phyloP scores from a whole-genome alignment of 2,888 invertebrate genomes.

The Tetanocera ferruginea region DNA sequence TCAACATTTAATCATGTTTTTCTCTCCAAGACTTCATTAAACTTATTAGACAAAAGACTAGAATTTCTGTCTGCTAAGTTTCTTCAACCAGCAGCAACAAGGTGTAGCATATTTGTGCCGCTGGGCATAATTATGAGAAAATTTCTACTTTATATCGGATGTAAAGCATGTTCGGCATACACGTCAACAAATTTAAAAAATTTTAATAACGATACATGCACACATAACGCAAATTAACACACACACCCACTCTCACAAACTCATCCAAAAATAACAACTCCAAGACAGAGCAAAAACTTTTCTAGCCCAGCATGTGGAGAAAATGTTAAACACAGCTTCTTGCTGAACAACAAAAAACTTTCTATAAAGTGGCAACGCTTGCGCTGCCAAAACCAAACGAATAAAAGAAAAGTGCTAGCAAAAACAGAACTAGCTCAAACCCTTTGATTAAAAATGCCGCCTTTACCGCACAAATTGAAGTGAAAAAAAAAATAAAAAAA shows the following conservation, averaged over 20 bases:
- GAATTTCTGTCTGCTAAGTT: too few relatives aligned
- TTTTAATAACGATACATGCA: background rate
- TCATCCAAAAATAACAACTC: background rate
- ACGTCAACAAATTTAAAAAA: background rate
- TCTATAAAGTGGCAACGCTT: background rate
- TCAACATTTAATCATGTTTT: too few relatives aligned
- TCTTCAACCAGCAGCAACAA: background rate
- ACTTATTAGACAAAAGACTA: too few relatives aligned
- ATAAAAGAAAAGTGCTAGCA: background rate
- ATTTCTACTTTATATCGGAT: constrained; percentile 5
- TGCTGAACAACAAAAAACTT: background rate
- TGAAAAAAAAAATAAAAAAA: background rate
- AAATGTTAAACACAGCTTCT: constrained; percentile 22
- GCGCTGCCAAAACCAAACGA: background rate
- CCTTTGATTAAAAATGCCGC: constrained; percentile 26
- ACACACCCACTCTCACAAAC: background rate
- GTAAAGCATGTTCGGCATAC: background rate
- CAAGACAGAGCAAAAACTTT: background rate
- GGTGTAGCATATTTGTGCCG: background rate
- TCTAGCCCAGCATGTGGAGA: constrained; percentile 7
- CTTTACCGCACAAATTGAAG: background rate
- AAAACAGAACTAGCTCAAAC: background rate
- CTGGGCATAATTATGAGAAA: constrained; percentile 15
- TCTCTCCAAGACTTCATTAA: too few relatives aligned
- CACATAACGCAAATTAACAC: background rate